Percentiles rank a stretch among this genome's conserved stretches.
Evolutionary conservation across 2,888 invertebrate species (phyloP).

Genomic region (Allacma fusca): DNA sequence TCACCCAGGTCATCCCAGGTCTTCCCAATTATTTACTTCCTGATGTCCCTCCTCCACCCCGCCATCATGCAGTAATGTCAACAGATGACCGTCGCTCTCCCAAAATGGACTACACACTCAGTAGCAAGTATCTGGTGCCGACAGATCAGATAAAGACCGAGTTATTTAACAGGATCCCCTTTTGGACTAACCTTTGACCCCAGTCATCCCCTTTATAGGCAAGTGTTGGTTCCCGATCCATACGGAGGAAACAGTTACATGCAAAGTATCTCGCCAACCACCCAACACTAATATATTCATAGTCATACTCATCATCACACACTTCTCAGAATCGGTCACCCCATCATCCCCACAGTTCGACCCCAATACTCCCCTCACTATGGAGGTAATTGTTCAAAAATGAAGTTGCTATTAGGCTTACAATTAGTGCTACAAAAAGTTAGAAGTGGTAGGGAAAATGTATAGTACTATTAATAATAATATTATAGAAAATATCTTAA

Average conservation of each 20-base stretch:
- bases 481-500: background rate
- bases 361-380: constrained; percentile 79
- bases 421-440: too few species aligned
- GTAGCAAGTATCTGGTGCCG: constrained; percentile 51
- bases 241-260: constrained; percentile 75
- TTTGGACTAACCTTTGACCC: constrained; percentile 86
- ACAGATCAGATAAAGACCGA: constrained; percentile 46
- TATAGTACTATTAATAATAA: too few species aligned
- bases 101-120: constrained; percentile 58
- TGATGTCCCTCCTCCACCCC: constrained; percentile 26
- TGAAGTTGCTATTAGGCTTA: constrained; percentile 14
- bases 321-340: constrained; percentile 91
- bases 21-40: constrained; percentile 33
- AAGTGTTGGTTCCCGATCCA: constrained; percentile 79
- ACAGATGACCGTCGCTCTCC: constrained; percentile 56
- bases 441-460: background rate
- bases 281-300: constrained; percentile 86
- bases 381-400: constrained; percentile 72
- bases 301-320: constrained; percentile 94
- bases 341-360: constrained; percentile 69
- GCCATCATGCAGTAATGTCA: constrained; percentile 17
- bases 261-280: constrained; percentile 81
- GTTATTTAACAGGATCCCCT: constrained; percentile 74
- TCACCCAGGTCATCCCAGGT: constrained; percentile 34
- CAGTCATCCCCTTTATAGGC: constrained; percentile 81